phyloP scores from a whole-genome alignment of 2,888 invertebrate species.

The Ethmia dodecea region DNA sequence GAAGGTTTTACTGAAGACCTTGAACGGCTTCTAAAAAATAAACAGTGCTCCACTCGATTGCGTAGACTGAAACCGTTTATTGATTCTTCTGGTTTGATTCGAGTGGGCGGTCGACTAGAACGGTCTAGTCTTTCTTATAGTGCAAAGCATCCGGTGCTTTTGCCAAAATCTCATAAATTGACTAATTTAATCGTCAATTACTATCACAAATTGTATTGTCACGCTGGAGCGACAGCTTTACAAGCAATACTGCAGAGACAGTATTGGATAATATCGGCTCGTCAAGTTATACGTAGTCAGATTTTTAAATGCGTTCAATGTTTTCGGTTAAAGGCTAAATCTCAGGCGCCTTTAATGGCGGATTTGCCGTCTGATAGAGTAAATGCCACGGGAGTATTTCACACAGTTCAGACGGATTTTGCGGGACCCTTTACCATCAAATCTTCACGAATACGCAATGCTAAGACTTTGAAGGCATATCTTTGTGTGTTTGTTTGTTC shows the following conservation, averaged over 20 bases:
- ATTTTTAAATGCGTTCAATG: neutral
- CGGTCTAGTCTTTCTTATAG: neutral
- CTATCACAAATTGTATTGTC: slow-evolving; percentile 8
- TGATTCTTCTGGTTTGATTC: neutral
- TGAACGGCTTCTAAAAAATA: slow-evolving; percentile 1
- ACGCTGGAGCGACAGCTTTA: slow-evolving; percentile 5
- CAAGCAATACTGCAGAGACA: slow-evolving; percentile 3
- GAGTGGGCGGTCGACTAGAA: neutral
- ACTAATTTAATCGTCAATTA: slow-evolving; percentile 7
- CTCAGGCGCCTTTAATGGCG: slow-evolving; percentile 5
- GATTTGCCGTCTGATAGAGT: slow-evolving; percentile 5
- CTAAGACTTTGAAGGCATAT: slow-evolving; percentile 21
- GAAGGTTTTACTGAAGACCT: slow-evolving; percentile 6
- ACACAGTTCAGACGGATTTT: slow-evolving; percentile 10
- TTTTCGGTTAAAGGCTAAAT: neutral
- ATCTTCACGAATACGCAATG: slow-evolving; percentile 14
- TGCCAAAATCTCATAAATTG: slow-evolving; percentile 6
- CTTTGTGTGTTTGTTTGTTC: slow-evolving; percentile 24
- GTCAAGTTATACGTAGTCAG: neutral
- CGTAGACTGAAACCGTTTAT: slow-evolving; percentile 2
- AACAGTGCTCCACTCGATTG: neutral
- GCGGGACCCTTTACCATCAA: slow-evolving; percentile 14
- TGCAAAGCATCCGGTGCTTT: slow-evolving; percentile 4
- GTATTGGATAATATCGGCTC: neutral
- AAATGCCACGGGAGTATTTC: slow-evolving; percentile 2